Evolutionary conservation across 2,113 vertebrate species (phyloP).

Genomic region (Psittacula cyanocephala): DNA sequence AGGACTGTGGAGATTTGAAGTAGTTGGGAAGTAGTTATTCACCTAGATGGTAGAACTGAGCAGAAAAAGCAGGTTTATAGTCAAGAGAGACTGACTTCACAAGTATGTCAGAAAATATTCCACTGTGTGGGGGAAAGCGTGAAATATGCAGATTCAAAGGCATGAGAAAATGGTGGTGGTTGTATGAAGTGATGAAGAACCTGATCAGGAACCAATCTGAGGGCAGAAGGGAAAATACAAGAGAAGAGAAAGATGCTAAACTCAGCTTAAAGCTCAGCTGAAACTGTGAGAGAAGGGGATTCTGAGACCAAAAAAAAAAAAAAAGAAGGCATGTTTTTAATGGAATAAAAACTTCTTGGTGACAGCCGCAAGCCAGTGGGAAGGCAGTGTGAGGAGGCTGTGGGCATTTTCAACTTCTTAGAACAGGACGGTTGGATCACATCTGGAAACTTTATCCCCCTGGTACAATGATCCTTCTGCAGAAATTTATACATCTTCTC

Average conservation of each 20-base stretch:
- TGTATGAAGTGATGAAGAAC: neutral
- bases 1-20: neutral
- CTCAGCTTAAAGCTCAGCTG: neutral
- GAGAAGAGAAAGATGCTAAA: neutral
- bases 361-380: neutral
- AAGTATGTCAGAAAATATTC: neutral
- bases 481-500: neutral
- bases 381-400: neutral
- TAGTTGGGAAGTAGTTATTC: neutral
- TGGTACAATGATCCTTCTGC: neutral
- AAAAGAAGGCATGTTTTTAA: rapidly evolving
- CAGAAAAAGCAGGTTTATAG: neutral
- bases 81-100: neutral
- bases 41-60: neutral
- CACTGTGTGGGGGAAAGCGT: neutral
- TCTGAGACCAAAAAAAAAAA: neutral
- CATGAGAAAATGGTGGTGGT: neutral
- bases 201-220: neutral
- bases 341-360: rapidly evolving
- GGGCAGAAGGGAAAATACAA: neutral
- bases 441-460: neutral
- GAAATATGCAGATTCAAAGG: neutral
- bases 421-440: neutral
- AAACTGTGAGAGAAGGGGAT: neutral
- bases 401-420: neutral